Conservation (phyloP, 2,797 vertebrate species). For the Antrozous pallidus region DNA sequence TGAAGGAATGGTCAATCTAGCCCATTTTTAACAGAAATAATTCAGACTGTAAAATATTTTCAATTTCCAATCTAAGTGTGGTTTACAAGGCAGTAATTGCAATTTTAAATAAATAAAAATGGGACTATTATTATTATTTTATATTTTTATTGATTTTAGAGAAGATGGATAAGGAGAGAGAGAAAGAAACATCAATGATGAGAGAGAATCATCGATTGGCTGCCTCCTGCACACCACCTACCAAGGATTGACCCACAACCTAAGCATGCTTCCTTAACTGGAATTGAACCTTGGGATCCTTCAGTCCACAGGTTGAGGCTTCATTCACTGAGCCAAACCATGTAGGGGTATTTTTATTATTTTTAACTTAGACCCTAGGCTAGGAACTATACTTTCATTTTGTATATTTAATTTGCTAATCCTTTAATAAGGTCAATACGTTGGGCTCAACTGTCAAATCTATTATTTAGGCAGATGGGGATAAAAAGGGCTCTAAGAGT, state of each 20-base stretch:
- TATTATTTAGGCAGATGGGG: background rate
- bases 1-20: slow-evolving; percentile 14
- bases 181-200: no score
- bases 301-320: no score
- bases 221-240: no score
- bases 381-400: background rate
- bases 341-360: background rate
- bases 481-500: background rate
- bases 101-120: slow-evolving; percentile 34
- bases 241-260: no score
- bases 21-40: slow-evolving; percentile 37
- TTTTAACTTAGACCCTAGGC: background rate
- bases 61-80: background rate
- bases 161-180: no score
- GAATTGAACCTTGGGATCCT: no score
- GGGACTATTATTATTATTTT: background rate
- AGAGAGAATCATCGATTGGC: no score
- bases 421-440: background rate
- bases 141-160: no score
- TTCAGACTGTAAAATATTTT: background rate
- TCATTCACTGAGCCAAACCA: no score
- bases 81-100: background rate
- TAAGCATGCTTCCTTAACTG: no score
- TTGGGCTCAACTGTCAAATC: background rate
- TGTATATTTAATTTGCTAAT: background rate